Conservation (phyloP, 2,888 invertebrate genomes). For the Exephanes ischioxanthus region DNA sequence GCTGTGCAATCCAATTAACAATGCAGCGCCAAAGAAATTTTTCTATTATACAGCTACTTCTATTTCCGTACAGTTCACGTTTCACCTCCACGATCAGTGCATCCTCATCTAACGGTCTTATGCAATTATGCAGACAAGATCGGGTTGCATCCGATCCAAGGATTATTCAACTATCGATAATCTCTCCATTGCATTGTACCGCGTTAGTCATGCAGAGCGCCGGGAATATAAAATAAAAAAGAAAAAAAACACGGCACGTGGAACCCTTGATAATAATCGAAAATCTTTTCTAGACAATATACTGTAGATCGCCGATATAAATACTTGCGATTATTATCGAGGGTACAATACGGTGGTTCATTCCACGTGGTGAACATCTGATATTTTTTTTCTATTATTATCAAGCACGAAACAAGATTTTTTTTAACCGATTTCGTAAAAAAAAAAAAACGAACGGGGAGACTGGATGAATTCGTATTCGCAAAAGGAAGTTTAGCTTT, state of each 20-base stretch:
- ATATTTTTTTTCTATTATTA: not conserved
- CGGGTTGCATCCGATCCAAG: conserved; percentile 22
- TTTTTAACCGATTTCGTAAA: conserved; percentile 1
- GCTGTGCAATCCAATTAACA: conserved; percentile 26
- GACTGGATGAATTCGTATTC: not conserved
- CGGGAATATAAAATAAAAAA: not conserved
- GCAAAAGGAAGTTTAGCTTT: not conserved
- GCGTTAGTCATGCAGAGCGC: not conserved
- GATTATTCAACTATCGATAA: not conserved
- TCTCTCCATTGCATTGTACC: not conserved
- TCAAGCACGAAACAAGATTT: not conserved
- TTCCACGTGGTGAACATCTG: conserved; percentile 11
- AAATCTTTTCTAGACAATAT: not conserved
- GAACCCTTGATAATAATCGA: not conserved
- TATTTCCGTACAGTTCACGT: conserved; percentile 1
- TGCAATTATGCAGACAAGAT: conserved; percentile 4
- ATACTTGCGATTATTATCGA: conserved; percentile 3
- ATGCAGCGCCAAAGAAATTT: conserved; percentile 24
- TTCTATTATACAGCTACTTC: not conserved
- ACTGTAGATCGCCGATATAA: not conserved
- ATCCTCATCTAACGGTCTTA: conserved; percentile 26
- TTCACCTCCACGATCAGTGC: not conserved
- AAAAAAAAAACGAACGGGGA: not conserved
- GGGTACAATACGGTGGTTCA: not conserved
- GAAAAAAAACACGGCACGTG: not conserved